Base-by-base conservation (phyloP, 2,797 vertebrate species). In the Typhlichthys subterraneus region DNA sequence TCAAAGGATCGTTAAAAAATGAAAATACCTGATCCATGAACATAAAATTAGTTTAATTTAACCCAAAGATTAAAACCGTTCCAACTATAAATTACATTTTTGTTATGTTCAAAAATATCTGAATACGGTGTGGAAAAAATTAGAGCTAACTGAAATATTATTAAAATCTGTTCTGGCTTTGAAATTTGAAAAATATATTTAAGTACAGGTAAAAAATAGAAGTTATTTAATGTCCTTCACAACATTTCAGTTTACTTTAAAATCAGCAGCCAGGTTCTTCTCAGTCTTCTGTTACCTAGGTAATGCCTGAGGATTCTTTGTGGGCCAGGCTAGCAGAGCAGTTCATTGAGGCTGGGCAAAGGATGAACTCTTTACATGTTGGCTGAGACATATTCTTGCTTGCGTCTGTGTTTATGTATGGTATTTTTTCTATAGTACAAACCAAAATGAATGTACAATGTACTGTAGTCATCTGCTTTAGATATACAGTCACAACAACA, bases 221-320 rank as follows among this genome's bases (percentile, higher is more conserved):
- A 65, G 77, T 51, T 81, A 81, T 72, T 77, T 75, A 74, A 73
- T 61, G 70, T 88, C 85, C 81, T 89, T 89, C 77, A 83, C 81
- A 85, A 84, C 75, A 84, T 85, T 87, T 67, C 69, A 88, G 85
- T 88, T 89, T 89, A 92, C 89, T 91, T 91, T 87, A 87, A 81
- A 92, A 91, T 85, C 83, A 84, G 75, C 80, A 65, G 76, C 77
- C 85, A 81, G 84, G 83, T 90, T 84, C 83, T 78, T 88, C 73
- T 81, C 76, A 86, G 81, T 87, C 88, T 82, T 71, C 84, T 53
- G 91, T 93, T 93, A 90, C 91, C 90, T 92, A 83, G 91, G 92
- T 84, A 86, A 93, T 93, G 89, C 79, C 88, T 82, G 80, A 59
- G 82, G 83, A 89, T 88, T 92, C 91, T 91, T 83, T 88, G 88